Conservation (phyloP, 1,140 invertebrate species). For the Papilio dardanus region DNA sequence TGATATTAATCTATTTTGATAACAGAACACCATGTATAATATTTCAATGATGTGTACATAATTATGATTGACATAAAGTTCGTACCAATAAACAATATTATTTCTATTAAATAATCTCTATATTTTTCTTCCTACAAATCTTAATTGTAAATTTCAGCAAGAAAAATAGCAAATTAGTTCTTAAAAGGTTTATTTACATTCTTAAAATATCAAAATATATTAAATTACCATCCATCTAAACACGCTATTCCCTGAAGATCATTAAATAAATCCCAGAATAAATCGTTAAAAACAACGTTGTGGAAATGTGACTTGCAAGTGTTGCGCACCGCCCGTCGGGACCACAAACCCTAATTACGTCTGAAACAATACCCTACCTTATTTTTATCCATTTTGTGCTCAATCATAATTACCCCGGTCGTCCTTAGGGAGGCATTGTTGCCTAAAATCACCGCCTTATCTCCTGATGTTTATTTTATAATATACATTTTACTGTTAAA, state of each 20-base stretch:
- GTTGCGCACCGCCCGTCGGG: constrained; percentile 54
- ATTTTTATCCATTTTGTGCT: constrained; percentile 79
- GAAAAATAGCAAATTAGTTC: too few species aligned
- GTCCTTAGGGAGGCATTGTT: constrained; percentile 67
- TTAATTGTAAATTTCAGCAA: too few species aligned
- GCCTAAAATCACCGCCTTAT: constrained; percentile 60
- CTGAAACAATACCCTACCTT: constrained; percentile 73
- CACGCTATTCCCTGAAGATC: background rate
- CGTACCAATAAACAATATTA: constrained; percentile 3
- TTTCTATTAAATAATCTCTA: too few species aligned
- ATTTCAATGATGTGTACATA: constrained; percentile 26
- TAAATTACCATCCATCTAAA: too few species aligned
- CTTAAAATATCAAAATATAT: too few species aligned
- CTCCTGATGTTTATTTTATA: constrained; percentile 51
- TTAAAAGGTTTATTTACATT: too few species aligned
- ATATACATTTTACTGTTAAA: constrained; percentile 37
- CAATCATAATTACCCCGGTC: constrained; percentile 77
- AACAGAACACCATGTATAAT: constrained; percentile 34
- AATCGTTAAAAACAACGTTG: constrained; percentile 41
- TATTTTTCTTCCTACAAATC: too few species aligned
- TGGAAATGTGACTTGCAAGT: constrained; percentile 67
- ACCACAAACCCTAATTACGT: constrained; percentile 79
- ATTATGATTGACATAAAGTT: background rate
- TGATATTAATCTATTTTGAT: constrained; percentile 73
- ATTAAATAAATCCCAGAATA: constrained; percentile 16